Evolutionary conservation across 2,797 vertebrate species (phyloP), one percentile per base, ranked within the genome.

Genomic region (Micromesistius poutassou): DNA sequence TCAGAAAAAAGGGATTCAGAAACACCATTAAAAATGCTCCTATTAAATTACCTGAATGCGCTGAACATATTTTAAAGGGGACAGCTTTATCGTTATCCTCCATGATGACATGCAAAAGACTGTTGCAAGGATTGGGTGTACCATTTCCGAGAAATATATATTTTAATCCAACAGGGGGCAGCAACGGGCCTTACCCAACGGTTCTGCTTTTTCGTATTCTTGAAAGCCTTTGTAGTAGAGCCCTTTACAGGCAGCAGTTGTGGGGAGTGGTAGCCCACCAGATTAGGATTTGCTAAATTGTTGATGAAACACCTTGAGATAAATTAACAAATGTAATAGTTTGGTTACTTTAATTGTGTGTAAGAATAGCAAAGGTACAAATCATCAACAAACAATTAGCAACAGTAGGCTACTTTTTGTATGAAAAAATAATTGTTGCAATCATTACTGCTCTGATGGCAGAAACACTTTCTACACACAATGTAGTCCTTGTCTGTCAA

Each of bases 341-440:
- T 25, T 62, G 55, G 55, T 68, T 28, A 28, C 62, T 68, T 68
- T 68, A 68, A 68, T 68, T 68, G 62, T 68, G 62, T 68, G 62
- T 28, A 28, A 25, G 10, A 28, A 68, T 25, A 68, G 62, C n/a
- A 25, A 68, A 68, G 22, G 9, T 25, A 68, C 2, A 68, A 25
- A 62, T 9, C 25, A 68, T 12, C 62, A 66, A 28, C 62, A 68
- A 68, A 66, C n/a, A 66, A 68, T 68, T 9, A 68, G 7, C 62
- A 68, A 62, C 62, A 68, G 62, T 12, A 9, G n/a, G n/a, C n/a
- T 66, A 55, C 8, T 28, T 62, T 62, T 62, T 28, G 62, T 68
- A 13, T 68, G 1, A 10, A 68, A 68, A 68, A 62, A 62, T 5
- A n/a, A n/a, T 62, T 62, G n/a, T 62, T 22, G 28, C 25, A 28